Evolutionary conservation across 1,140 invertebrate species (phyloP), one percentile per base, ranked within the genome.

Genomic region (Monochamus saltuarius): DNA sequence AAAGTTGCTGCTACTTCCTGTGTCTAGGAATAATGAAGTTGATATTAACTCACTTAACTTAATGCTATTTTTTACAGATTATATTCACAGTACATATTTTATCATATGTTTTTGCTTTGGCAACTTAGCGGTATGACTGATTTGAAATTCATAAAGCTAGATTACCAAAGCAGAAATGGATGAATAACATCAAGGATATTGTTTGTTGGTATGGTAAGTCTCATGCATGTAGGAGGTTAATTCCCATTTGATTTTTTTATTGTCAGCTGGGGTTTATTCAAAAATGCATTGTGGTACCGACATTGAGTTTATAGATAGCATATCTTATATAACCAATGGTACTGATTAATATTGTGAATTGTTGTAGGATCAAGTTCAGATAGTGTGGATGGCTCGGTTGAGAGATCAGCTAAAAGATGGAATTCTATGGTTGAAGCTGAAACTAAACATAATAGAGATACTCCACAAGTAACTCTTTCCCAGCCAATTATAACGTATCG

Each of bases 101-200:
- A 47, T 37, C 59, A 47, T 55, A 59, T 60, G 42, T 47, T 72
- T 79, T 79, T 88, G 84, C 92, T 93, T 94, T 92, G 92, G 92
- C 93, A 92, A 92, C 91, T 87, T 90, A 92, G 90, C 90, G 91
- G 89, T 92, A 91, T 92, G 90, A 90, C 79, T 83, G 72, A 72
- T 76, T 71, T 71, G 76, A 77, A 80, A 83, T 84, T 93, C 91
- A 94, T 90, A 91, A 90, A 93, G 92, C 91, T 93, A 92, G 88
- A 93, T 89, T 89, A 91, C 92, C 92, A 94, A 94, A 94, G 92
- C 83, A 81, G 82, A 52, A 72, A 63, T 29, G 22, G 2, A 29
- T 29, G 22, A 29, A 6, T 29, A 29, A 29, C 13, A 22, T 47
- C 17, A 37, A 19, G 46, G 11, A 50, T 1, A n/a, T 47, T 35